Conservation (phyloP, 2,888 invertebrate species). For the Octonoba sinensis region DNA sequence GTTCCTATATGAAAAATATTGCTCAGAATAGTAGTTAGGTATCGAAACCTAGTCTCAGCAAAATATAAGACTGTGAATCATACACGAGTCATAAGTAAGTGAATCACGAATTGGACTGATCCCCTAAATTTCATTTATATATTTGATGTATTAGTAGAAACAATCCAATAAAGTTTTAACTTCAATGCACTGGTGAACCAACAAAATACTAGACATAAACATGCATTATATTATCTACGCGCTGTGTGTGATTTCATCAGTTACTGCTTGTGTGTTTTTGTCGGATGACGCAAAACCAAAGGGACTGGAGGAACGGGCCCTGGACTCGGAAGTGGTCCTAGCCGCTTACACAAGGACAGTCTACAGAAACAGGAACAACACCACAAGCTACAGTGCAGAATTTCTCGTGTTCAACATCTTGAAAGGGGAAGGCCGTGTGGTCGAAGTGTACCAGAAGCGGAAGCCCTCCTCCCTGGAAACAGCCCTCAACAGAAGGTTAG, state of each 20-base stretch:
- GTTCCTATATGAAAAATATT: too few species aligned
- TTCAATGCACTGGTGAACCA: too few species aligned
- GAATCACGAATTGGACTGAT: too few species aligned
- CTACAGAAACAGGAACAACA: slow-evolving; percentile 17
- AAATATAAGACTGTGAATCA: too few species aligned
- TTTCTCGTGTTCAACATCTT: slow-evolving; percentile 55
- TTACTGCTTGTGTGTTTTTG: slow-evolving; percentile 25
- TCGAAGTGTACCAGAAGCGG: slow-evolving; percentile 37
- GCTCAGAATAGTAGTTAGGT: too few species aligned
- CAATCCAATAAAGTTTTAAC: too few species aligned
- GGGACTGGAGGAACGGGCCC: slow-evolving; percentile 43
- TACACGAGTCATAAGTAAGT: too few species aligned
- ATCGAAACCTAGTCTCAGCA: too few species aligned
- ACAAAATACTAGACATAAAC: background rate
- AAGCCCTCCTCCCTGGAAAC: slow-evolving; percentile 41
- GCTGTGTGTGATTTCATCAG: slow-evolving; percentile 8
- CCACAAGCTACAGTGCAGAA: slow-evolving; percentile 39
- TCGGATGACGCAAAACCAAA: slow-evolving; percentile 35
- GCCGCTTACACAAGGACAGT: slow-evolving; percentile 57
- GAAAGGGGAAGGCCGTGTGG: slow-evolving; percentile 46
- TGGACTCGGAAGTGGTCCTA: slow-evolving; percentile 52
- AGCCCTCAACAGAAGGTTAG: slow-evolving; percentile 43
- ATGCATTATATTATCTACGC: background rate
- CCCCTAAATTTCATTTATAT: too few species aligned
- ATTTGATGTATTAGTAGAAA: too few species aligned